Evolutionary conservation across 1,140 invertebrate genomes (phyloP), one percentile per base, ranked within the genome.

Genomic region (Pteromalus puparum): DNA sequence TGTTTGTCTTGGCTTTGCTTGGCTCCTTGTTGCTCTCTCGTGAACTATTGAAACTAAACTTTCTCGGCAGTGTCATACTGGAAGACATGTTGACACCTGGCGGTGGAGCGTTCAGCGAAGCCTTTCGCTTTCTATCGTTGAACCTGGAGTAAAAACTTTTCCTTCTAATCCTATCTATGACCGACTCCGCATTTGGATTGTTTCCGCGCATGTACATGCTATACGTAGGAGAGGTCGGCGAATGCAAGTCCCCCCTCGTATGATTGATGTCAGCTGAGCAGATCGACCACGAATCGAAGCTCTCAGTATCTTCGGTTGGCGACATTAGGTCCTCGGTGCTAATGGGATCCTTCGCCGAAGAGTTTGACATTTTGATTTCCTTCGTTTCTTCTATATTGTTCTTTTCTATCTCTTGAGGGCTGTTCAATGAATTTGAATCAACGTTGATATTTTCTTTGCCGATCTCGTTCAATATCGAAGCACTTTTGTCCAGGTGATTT

Each of bases 121-220:
- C 90, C 80, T 95, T 94, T 70, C 94, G 94, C 90, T 96, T 96
- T 87, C 96, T 95, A 88, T 97, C 96, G 88, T 98, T 98, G 89
- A 98, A 98, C 82, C 97, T 94, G 6, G 96, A 96, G 89, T 98
- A 98, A 91, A 97, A 98, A 90, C 97, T 98, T 90, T 97, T 97
- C 26, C 97, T 94, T 87, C 96, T 94, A 85, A 98, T 98, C 86
- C 97, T 94, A 88, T 98, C 97, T 48, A 96, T 95, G 15, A 98
- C 96, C 48, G 96, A 96, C 89, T 97, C 97, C 65, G 77, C 65
- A n/a, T 87, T 85, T 9, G 94, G 90, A 81, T 92, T 90, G 3
- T 93, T 93, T 38, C 90, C 89, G 21, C 83, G 92, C 82, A 89
- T 85, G 87, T 85, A 91, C 15, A 88, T 68, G 34, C 89, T 88